Conservation (phyloP, 2,888 invertebrate species). For the Yponomeuta malinellus region DNA sequence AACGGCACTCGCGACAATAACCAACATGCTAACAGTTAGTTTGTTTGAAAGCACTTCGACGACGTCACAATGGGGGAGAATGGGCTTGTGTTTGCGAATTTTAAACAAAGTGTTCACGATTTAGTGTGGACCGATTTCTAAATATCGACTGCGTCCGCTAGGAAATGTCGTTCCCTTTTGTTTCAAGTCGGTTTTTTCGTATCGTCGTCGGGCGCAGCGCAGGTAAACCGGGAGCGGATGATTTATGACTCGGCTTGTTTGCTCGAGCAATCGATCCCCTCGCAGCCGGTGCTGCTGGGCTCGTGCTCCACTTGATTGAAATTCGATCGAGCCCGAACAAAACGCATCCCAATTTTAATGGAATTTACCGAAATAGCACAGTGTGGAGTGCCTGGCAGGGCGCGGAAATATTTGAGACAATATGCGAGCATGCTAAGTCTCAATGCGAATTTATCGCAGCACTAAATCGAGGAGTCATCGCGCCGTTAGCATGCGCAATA, state of each 20-base stretch:
- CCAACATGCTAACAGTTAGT: slow-evolving; percentile 12
- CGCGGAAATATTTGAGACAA: slow-evolving; percentile 58
- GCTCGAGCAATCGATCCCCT: slow-evolving; percentile 70
- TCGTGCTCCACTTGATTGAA: slow-evolving; percentile 21
- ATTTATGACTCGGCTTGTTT: slow-evolving; percentile 71
- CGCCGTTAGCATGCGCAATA: slow-evolving; percentile 14
- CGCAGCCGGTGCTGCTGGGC: slow-evolving; percentile 36
- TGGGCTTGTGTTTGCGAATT: slow-evolving; percentile 15
- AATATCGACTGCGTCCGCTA: slow-evolving; percentile 32
- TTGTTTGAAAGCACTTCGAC: slow-evolving; percentile 10
- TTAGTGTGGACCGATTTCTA: slow-evolving; percentile 19
- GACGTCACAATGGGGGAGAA: slow-evolving; percentile 11
- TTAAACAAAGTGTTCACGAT: slow-evolving; percentile 14
- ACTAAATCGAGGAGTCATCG: slow-evolving; percentile 32
- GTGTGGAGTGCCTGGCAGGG: slow-evolving; percentile 41
- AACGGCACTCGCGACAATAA: slow-evolving; percentile 7
- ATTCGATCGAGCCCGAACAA: slow-evolving; percentile 28
- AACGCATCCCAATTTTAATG: slow-evolving; percentile 56
- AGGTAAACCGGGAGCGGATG: slow-evolving; percentile 65
- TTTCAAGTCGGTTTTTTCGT: slow-evolving; percentile 49
- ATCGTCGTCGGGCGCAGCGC: slow-evolving; percentile 59
- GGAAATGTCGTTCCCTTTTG: slow-evolving; percentile 66
- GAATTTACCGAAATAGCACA: slow-evolving; percentile 51
- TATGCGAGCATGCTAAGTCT: slow-evolving; percentile 51
- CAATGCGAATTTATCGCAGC: slow-evolving; percentile 49